These are phyloP conservation scores for Cryptotis parvus DNA, from an alignment of 2,113 vertebrate genomes.

Conservation along the genomic window DNA sequence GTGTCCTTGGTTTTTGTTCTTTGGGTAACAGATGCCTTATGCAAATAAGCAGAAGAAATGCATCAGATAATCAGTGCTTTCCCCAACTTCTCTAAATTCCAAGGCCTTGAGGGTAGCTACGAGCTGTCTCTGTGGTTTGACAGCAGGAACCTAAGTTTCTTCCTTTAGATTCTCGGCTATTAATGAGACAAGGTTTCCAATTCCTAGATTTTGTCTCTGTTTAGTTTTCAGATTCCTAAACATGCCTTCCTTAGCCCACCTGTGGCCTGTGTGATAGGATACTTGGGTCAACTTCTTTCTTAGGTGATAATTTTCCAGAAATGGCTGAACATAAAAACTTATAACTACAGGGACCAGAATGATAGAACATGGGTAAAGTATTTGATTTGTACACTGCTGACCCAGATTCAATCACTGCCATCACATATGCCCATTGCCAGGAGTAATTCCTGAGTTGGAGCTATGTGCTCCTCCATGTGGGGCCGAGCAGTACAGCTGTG, in stretches of 20 bases:
- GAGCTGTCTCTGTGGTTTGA: not conserved
- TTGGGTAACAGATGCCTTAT: not conserved
- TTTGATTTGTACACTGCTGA: no score
- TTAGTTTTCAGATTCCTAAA: constrained; percentile 9
- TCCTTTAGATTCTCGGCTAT: not conserved
- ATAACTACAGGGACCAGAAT: no score
- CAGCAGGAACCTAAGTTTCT: not conserved
- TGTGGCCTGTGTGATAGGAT: not conserved
- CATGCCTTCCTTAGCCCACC: not conserved
- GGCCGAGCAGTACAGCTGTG: no score
- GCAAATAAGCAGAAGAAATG: not conserved
- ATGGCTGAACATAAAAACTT: not conserved
- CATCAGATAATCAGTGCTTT: not conserved
- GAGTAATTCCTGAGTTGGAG: no score
- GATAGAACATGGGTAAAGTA: no score
- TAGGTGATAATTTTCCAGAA: not conserved
- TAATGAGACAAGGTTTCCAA: not conserved
- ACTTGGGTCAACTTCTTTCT: not conserved
- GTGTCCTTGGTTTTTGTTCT: not conserved
- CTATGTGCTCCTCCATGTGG: no score
- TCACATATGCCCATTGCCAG: no score
- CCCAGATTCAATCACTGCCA: no score
- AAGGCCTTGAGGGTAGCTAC: not conserved
- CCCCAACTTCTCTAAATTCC: not conserved
- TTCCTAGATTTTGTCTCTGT: not conserved